These are phyloP conservation scores for Bufo gargarizans DNA, from an alignment of 2,113 vertebrate genomes.

Conservation along the genomic window DNA sequence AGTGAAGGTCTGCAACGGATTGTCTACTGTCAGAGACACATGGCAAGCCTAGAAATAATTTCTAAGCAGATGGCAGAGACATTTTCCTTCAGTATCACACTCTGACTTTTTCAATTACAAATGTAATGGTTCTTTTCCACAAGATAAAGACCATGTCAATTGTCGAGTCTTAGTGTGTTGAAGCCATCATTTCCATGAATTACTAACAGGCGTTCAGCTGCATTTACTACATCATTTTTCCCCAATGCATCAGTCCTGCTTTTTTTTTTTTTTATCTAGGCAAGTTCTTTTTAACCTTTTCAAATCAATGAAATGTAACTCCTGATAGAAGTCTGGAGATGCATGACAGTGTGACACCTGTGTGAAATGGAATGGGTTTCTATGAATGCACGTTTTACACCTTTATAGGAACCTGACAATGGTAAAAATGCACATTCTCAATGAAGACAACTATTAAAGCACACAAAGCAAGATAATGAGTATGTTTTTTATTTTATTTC, in stretches of 20 bases:
- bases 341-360: background rate
- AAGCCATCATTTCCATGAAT: constrained; percentile 34
- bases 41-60: background rate
- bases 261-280: constrained; percentile 3
- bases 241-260: constrained; percentile 6
- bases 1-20: background rate
- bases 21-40: background rate
- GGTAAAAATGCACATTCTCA: background rate
- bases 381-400: constrained; percentile 30
- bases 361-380: constrained; percentile 36
- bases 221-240: constrained; percentile 21
- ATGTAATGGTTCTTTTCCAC: constrained; percentile 27
- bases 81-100: constrained; percentile 27
- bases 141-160: constrained; percentile 48
- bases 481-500: background rate
- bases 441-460: background rate
- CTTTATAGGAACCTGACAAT: constrained; percentile 3
- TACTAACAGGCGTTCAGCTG: constrained; percentile 27
- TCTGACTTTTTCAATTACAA: constrained; percentile 41
- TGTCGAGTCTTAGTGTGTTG: constrained; percentile 37
- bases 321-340: background rate
- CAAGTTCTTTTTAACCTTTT: constrained; percentile 40
- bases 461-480: background rate
- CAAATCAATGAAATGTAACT: constrained; percentile 44
- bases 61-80: constrained; percentile 33